A percentile compares a stretch with the other conserved stretches of the same genome.
Evolutionary conservation across 2,113 vertebrate genomes (phyloP).

Genomic region (Lagopus leucura): DNA sequence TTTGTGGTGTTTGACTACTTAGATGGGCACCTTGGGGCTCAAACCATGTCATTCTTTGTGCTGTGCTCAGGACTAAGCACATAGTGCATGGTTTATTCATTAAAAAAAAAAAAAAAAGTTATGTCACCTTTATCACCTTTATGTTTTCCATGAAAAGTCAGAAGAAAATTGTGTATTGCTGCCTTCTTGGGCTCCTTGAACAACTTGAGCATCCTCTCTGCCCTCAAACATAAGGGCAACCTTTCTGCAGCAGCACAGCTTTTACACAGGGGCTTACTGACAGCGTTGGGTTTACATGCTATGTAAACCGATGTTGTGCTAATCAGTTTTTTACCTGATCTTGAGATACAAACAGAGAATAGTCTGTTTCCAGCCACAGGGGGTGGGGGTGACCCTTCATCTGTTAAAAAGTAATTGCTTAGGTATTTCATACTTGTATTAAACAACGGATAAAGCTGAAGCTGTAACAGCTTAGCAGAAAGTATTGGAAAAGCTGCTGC

Average conservation of each 20-base stretch:
- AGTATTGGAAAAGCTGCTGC: background rate
- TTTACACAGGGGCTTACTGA: background rate
- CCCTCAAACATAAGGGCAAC: background rate
- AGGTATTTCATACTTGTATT: background rate
- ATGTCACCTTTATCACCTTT: rapidly evolving
- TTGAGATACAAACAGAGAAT: background rate
- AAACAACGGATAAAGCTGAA: too few species aligned
- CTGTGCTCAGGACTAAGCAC: background rate
- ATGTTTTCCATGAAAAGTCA: background rate
- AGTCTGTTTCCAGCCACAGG: background rate
- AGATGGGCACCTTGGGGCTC: background rate
- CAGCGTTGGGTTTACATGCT: background rate
- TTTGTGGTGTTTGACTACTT: background rate
- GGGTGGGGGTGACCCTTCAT: background rate
- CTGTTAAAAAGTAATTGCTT: background rate
- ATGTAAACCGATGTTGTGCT: background rate
- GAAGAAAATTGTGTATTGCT: background rate
- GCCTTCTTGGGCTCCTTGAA: background rate
- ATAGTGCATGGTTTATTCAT: background rate
- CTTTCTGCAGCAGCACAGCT: background rate
- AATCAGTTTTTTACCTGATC: background rate
- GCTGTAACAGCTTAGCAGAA: background rate
- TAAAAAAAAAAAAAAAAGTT: background rate
- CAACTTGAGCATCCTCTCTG: background rate
- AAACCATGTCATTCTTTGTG: background rate